Percentiles rank a stretch among this genome's conserved stretches.
Evolutionary conservation across 2,113 vertebrate species (phyloP).

Genomic region (Dicrurus megarhynchus): DNA sequence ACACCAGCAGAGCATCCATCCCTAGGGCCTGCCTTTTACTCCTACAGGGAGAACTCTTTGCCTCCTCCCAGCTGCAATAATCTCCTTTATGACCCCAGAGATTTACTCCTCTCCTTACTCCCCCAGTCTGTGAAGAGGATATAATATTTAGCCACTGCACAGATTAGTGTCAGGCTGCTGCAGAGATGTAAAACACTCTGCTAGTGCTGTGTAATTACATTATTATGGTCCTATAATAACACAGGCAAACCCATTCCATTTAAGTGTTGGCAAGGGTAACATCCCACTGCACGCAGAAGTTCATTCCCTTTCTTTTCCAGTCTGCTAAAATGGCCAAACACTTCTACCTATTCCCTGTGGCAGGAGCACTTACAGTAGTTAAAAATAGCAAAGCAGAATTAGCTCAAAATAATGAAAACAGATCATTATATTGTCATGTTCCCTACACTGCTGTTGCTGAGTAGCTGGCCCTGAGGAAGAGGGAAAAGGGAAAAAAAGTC

Average conservation of each 20-base stretch:
- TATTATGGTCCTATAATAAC: constrained; percentile 56
- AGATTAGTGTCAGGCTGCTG: constrained; percentile 18
- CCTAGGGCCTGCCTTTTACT: background rate
- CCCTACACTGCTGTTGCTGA: background rate
- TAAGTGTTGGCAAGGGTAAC: constrained; percentile 35
- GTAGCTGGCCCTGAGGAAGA: background rate
- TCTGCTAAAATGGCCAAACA: constrained; percentile 25
- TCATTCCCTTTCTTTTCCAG: constrained; percentile 39
- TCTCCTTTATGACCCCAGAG: background rate
- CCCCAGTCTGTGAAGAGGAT: background rate
- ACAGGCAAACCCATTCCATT: constrained; percentile 33
- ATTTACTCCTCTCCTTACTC: background rate
- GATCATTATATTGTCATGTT: background rate
- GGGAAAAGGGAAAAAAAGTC: background rate
- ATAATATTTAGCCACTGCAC: background rate
- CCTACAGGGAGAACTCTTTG: background rate
- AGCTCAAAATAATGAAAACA: constrained; percentile 24
- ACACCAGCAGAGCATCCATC: background rate
- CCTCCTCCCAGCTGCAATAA: background rate
- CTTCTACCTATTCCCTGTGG: constrained; percentile 50
- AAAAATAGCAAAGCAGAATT: constrained; percentile 43
- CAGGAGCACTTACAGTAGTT: constrained; percentile 10
- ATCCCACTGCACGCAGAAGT: constrained; percentile 20
- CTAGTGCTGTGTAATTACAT: constrained; percentile 22
- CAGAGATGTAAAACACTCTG: constrained; percentile 22